Evolutionary conservation across 2,113 vertebrate genomes (phyloP).

Genomic region (Rhinolophus ferrumequinum): DNA sequence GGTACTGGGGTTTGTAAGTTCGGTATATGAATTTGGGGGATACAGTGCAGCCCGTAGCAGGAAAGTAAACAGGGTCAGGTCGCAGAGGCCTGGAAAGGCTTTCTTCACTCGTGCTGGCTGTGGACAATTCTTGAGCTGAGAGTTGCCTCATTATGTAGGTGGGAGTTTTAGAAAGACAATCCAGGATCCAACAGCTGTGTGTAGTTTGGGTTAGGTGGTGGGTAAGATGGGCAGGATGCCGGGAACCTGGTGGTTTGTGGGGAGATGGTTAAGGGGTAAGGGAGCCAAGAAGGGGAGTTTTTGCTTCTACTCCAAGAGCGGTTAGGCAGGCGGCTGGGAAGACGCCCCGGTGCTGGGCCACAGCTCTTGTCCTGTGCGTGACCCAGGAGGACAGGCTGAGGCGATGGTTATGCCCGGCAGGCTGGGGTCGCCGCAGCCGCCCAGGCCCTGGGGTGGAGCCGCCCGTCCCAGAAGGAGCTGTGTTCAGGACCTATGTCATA

Average conservation of each 20-base stretch:
- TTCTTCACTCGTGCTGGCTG: fast-evolving
- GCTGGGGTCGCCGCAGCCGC: fast-evolving
- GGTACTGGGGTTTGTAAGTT: neutral
- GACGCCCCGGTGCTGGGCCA: neutral
- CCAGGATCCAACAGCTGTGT: fast-evolving
- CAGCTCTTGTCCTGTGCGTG: fast-evolving
- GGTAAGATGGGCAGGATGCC: neutral
- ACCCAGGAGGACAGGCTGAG: neutral
- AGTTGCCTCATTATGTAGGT: neutral
- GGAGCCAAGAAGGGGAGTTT: neutral
- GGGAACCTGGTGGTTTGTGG: neutral
- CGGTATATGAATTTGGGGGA: neutral
- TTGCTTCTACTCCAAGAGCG: neutral
- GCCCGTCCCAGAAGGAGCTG: neutral
- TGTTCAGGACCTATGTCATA: neutral
- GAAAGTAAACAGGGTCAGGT: neutral
- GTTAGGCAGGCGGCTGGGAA: neutral
- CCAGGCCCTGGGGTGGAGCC: neutral
- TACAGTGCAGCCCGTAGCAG: neutral
- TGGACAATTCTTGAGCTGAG: neutral
- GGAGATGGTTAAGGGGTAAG: neutral
- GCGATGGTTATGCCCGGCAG: neutral
- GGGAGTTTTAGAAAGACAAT: neutral
- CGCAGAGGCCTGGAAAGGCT: neutral
- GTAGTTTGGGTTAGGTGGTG: neutral